Percentiles rank a stretch among this genome's conserved stretches.
These are phyloP conservation scores for Pogonocichla stellata DNA, from an alignment of 2,113 vertebrate species.

Conservation along the genomic window DNA sequence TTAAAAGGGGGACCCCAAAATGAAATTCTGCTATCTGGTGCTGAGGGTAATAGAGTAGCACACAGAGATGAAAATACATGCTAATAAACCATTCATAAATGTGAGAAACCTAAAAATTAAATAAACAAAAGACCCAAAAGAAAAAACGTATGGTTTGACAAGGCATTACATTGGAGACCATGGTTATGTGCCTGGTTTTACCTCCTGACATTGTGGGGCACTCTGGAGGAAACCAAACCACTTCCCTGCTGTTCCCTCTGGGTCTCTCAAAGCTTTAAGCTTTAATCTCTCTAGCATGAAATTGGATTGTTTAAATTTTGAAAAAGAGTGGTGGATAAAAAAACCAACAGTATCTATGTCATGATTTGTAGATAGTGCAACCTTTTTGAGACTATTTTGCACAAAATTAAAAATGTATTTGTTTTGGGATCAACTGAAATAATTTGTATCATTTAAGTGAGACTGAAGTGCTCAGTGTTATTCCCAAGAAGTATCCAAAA, in stretches of 20 bases:
- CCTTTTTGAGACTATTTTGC: background rate
- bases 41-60: background rate
- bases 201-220: background rate
- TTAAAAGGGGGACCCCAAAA: background rate
- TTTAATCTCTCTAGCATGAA: slow-evolving; percentile 29
- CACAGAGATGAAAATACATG: background rate
- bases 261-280: background rate
- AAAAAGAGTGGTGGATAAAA: background rate
- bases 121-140: background rate
- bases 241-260: background rate
- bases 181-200: background rate
- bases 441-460: background rate
- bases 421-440: background rate
- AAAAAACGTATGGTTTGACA: background rate
- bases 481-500: background rate
- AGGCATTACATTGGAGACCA: background rate
- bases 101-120: background rate
- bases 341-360: background rate
- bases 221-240: background rate
- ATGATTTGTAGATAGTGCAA: background rate
- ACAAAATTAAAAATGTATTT: background rate
- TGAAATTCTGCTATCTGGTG: background rate
- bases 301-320: background rate
- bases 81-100: background rate
- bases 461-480: background rate